Conservation (phyloP, 2,797 vertebrate species). For the Harpagifer antarcticus region DNA sequence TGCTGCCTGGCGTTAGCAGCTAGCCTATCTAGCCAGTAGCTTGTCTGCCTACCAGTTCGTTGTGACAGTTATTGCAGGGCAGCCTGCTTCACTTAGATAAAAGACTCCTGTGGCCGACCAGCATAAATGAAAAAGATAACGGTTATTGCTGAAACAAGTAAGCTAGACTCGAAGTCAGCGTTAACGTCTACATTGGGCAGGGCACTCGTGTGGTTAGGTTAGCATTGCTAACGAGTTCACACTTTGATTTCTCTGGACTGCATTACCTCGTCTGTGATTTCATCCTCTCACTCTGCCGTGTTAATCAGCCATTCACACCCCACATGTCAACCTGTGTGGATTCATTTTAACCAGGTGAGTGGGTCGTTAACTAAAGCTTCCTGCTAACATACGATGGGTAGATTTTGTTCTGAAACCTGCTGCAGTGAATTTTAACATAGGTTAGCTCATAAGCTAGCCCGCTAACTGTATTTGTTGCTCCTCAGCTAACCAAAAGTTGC, state of each 20-base stretch:
- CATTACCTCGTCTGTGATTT: conserved; percentile 71
- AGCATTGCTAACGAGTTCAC: conserved; percentile 71
- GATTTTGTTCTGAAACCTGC: conserved; percentile 13
- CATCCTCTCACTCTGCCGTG: conserved; percentile 49
- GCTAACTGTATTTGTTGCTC: conserved; percentile 29
- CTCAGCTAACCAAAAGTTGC: conserved; percentile 68
- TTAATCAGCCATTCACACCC: conserved; percentile 7
- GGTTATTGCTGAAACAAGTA: conserved; percentile 5
- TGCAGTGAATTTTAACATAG: conserved; percentile 41
- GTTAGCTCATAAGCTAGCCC: conserved; percentile 50
- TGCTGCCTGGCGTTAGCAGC: conserved; percentile 60
- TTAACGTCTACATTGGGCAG: conserved; percentile 21
- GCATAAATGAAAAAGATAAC: conserved; percentile 34
- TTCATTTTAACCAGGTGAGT: conserved; percentile 67
- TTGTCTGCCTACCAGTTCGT: conserved; percentile 30
- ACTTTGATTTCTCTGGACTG: conserved; percentile 65
- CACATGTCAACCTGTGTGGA: conserved; percentile 31
- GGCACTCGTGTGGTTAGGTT: conserved; percentile 51
- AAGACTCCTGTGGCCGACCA: background rate
- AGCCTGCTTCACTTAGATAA: conserved; percentile 12
- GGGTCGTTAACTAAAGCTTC: conserved; percentile 21
- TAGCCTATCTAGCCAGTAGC: conserved; percentile 55
- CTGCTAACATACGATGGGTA: conserved; percentile 5
- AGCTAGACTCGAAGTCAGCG: background rate
- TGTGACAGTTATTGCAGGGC: conserved; percentile 54